Evolutionary conservation across 2,113 vertebrate genomes (phyloP).

Genomic region (Xiphophorus maculatus): DNA sequence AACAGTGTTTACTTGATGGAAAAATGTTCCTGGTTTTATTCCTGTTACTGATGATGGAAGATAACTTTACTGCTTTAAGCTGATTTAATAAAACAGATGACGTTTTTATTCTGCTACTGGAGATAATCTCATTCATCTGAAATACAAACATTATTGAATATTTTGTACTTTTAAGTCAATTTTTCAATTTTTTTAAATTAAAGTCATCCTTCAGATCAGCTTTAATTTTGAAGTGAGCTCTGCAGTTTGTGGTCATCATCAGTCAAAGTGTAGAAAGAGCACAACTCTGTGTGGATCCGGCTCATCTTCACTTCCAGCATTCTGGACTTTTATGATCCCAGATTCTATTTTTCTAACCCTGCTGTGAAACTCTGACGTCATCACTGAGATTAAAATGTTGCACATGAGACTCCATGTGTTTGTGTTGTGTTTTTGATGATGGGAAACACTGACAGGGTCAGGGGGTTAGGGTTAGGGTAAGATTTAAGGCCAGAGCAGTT

Average conservation of each 20-base stretch:
- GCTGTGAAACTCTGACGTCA: conserved; percentile 10
- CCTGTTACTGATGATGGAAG: neutral
- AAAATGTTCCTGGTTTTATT: neutral
- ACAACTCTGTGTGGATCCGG: neutral
- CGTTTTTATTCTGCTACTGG: conserved; percentile 11
- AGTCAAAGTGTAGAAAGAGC: conserved; percentile 1
- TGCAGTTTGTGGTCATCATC: neutral
- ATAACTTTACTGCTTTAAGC: neutral
- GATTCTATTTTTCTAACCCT: conserved; percentile 64
- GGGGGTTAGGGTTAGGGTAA: no score
- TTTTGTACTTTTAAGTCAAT: conserved; percentile 16
- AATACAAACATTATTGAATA: neutral
- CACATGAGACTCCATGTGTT: conserved; percentile 9
- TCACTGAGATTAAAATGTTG: conserved; percentile 33
- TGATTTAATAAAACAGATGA: neutral
- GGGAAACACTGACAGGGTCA: neutral
- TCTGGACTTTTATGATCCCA: conserved; percentile 53
- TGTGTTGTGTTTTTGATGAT: conserved; percentile 7
- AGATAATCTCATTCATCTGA: neutral
- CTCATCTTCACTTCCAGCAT: conserved; percentile 16
- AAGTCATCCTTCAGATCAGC: neutral
- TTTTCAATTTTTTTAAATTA: neutral
- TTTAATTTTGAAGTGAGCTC: neutral
- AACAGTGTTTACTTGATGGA: neutral
- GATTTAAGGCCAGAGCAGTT: no score